Conservation (phyloP, 2,888 invertebrate species). For the Lasioglossum lativentre region DNA sequence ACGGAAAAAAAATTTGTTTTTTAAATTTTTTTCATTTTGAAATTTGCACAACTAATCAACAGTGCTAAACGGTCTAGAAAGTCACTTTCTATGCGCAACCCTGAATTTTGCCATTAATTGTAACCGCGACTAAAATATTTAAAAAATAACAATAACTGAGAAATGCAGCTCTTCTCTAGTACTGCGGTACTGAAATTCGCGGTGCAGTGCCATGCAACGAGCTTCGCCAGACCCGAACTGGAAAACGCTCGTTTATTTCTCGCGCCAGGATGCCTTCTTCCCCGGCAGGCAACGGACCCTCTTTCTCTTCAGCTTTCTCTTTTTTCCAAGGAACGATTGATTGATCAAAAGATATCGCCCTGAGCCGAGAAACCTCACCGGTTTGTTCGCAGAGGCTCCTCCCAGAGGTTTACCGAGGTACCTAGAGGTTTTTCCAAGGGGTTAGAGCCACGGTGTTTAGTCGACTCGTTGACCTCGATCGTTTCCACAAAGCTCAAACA, state of each 20-base stretch:
- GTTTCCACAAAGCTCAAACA: not conserved
- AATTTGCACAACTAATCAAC: too few relatives aligned
- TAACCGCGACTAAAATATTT: too few relatives aligned
- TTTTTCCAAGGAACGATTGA: not conserved
- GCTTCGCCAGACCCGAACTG: not conserved
- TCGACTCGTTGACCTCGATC: slow-evolving; percentile 2
- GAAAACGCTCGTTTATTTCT: slow-evolving; percentile 43
- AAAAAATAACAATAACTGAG: too few relatives aligned
- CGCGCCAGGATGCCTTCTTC: slow-evolving; percentile 33
- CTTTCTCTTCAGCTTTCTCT: not conserved
- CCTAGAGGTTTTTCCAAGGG: not conserved
- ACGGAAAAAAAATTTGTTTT: too few relatives aligned
- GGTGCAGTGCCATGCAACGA: too few relatives aligned
- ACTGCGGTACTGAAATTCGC: too few relatives aligned
- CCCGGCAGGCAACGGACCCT: not conserved
- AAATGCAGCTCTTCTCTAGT: too few relatives aligned
- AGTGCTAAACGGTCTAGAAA: too few relatives aligned
- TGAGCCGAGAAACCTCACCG: not conserved
- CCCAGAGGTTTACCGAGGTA: not conserved
- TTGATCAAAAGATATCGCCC: slow-evolving; percentile 19
- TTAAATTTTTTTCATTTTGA: too few relatives aligned
- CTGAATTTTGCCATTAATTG: too few relatives aligned
- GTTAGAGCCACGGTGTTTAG: not conserved
- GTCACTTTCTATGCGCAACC: too few relatives aligned
- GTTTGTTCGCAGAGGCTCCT: not conserved